Evolutionary conservation across 2,888 invertebrate genomes (phyloP).

Genomic region (Caprella mutica): DNA sequence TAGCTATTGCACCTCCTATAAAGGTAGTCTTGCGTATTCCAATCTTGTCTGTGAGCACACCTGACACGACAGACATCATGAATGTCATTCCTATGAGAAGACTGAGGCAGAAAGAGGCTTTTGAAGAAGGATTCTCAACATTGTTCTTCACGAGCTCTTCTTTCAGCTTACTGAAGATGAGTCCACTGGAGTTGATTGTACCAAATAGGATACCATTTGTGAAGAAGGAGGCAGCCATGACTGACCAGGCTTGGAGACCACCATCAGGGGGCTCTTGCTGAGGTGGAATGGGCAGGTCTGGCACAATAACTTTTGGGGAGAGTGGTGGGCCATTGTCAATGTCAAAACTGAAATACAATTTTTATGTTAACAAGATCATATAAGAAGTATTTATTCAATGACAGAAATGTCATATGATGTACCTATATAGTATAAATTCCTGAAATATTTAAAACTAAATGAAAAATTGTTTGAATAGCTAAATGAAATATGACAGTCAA

Average conservation of each 20-base stretch:
- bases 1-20: conserved; percentile 66
- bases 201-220: conserved; percentile 84
- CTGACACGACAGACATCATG: conserved; percentile 73
- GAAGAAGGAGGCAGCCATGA: conserved; percentile 71
- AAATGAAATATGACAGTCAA: too few species aligned
- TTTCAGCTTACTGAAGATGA: conserved; percentile 59
- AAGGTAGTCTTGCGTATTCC: conserved; percentile 76
- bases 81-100: conserved; percentile 79
- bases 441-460: too few species aligned
- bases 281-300: conserved; percentile 1
- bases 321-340: too few species aligned
- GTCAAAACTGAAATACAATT: too few species aligned
- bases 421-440: too few species aligned
- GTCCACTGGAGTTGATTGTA: conserved; percentile 76
- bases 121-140: conserved; percentile 59
- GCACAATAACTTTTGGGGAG: too few species aligned
- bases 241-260: conserved; percentile 64
- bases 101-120: conserved; percentile 52
- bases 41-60: conserved; percentile 69
- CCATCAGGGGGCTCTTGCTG: conserved; percentile 46
- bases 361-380: too few species aligned
- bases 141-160: conserved; percentile 53
- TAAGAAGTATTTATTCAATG: too few species aligned
- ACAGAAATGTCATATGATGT: too few species aligned
- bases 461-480: too few species aligned